These are phyloP conservation scores for Furcula furcula DNA, from an alignment of 2,888 invertebrate species.

Conservation along the genomic window DNA sequence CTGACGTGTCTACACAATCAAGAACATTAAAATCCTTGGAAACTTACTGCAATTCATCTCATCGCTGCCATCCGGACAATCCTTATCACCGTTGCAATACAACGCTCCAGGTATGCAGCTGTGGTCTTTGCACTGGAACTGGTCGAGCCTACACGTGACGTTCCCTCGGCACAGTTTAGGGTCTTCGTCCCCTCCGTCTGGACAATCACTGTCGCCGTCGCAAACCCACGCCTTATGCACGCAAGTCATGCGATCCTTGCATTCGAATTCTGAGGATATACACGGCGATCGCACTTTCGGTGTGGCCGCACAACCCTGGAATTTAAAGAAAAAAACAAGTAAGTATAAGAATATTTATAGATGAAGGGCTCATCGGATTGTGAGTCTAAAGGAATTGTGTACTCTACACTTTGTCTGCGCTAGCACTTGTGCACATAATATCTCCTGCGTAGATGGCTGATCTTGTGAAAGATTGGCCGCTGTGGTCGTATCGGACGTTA, in stretches of 20 bases:
- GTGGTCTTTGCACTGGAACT: constrained; percentile 92
- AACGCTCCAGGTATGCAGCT: constrained; percentile 91
- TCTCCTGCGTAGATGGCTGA: too few species aligned
- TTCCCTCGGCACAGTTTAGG: constrained; percentile 84
- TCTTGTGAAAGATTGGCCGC: too few species aligned
- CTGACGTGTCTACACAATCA: too few species aligned
- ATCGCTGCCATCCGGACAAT: constrained; percentile 93
- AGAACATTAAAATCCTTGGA: background rate
- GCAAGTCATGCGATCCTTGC: constrained; percentile 90
- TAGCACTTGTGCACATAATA: too few species aligned
- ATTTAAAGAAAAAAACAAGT: too few species aligned
- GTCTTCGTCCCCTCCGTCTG: constrained; percentile 90
- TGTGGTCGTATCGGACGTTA: too few species aligned
- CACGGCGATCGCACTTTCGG: constrained; percentile 84
- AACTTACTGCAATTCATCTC: constrained; percentile 86
- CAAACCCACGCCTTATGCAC: constrained; percentile 92
- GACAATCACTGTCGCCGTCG: constrained; percentile 92
- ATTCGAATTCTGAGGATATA: constrained; percentile 87
- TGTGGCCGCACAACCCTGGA: constrained; percentile 83
- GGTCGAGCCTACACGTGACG: constrained; percentile 90
- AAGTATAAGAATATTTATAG: too few species aligned
- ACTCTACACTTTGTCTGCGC: too few species aligned
- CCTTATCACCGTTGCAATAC: constrained; percentile 90
- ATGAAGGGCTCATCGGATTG: too few species aligned
- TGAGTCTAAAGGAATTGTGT: too few species aligned